Conservation (phyloP, 2,797 vertebrate species). For the Siniperca undulata region DNA sequence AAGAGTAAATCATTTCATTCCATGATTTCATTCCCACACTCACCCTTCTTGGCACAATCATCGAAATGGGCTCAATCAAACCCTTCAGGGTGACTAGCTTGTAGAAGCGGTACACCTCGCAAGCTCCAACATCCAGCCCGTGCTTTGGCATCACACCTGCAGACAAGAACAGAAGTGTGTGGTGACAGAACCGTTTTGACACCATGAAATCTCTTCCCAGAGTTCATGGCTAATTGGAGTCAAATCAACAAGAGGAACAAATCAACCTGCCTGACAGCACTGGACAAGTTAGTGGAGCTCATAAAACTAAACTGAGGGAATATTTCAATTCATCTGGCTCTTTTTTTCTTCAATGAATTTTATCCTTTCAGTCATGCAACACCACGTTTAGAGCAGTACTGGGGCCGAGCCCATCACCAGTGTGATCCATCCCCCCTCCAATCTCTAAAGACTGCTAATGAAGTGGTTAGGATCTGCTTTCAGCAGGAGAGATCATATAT, state of each 20-base stretch:
- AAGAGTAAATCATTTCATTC: not conserved
- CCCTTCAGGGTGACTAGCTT: conserved; percentile 97
- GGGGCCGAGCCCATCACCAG: not conserved
- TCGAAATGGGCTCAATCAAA: conserved; percentile 96
- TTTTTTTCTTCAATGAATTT: conserved; percentile 1
- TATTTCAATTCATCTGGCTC: not conserved
- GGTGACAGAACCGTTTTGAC: not conserved
- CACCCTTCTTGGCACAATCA: conserved; percentile 98
- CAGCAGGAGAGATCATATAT: conserved; percentile 3
- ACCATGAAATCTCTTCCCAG: conserved; percentile 13
- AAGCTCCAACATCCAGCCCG: conserved; percentile 94
- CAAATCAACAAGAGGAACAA: conserved; percentile 3
- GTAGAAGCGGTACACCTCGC: conserved; percentile 98
- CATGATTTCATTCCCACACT: conserved; percentile 70
- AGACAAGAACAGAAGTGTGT: conserved; percentile 16
- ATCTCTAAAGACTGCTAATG: conserved; percentile 20
- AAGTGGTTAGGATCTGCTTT: conserved; percentile 16
- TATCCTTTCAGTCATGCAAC: conserved; percentile 12
- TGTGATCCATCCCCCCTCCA: conserved; percentile 3
- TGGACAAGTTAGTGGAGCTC: conserved; percentile 2
- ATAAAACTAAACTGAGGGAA: not conserved
- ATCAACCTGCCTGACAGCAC: conserved; percentile 1
- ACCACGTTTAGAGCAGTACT: conserved; percentile 6
- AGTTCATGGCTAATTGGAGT: not conserved
- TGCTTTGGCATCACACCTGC: conserved; percentile 98